Percentiles rank a stretch among this genome's conserved stretches.
Conservation (phyloP, 2,888 invertebrate species). For the Temnothorax ravouxi region DNA sequence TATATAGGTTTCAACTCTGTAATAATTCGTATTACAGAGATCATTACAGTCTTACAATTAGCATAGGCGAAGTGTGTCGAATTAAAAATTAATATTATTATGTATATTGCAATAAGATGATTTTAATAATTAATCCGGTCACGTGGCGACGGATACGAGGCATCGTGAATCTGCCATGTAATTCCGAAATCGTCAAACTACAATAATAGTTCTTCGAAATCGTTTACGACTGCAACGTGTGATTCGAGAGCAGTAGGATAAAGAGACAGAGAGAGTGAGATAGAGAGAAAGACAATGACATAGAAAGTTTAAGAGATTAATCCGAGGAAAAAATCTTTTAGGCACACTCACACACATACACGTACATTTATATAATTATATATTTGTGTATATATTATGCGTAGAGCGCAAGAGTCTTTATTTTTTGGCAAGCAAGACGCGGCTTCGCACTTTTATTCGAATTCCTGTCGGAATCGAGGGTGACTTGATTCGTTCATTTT, state of each 20-base stretch:
- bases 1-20: slow-evolving; percentile 8
- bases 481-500: slow-evolving; percentile 12
- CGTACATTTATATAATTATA: slow-evolving; percentile 76
- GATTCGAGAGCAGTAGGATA: slow-evolving; percentile 59
- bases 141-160: slow-evolving; percentile 33
- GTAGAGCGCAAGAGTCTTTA: slow-evolving; percentile 72
- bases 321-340: slow-evolving; percentile 74
- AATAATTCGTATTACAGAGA: slow-evolving; percentile 12
- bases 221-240: slow-evolving; percentile 54
- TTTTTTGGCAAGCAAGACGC: slow-evolving; percentile 73
- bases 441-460: slow-evolving; percentile 64
- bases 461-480: slow-evolving; percentile 33
- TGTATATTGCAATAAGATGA: slow-evolving; percentile 26
- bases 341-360: slow-evolving; percentile 78
- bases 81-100: slow-evolving; percentile 24
- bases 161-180: slow-evolving; percentile 30
- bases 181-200: slow-evolving; percentile 44
- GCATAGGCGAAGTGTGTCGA: background rate
- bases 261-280: slow-evolving; percentile 60
- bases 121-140: slow-evolving; percentile 10
- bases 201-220: slow-evolving; percentile 49
- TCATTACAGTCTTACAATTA: slow-evolving; percentile 14
- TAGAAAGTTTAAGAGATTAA: slow-evolving; percentile 74
- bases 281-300: slow-evolving; percentile 62
- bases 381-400: slow-evolving; percentile 68